Conservation (phyloP, 1,140 invertebrate genomes). For the Scaptomyza hsui region DNA sequence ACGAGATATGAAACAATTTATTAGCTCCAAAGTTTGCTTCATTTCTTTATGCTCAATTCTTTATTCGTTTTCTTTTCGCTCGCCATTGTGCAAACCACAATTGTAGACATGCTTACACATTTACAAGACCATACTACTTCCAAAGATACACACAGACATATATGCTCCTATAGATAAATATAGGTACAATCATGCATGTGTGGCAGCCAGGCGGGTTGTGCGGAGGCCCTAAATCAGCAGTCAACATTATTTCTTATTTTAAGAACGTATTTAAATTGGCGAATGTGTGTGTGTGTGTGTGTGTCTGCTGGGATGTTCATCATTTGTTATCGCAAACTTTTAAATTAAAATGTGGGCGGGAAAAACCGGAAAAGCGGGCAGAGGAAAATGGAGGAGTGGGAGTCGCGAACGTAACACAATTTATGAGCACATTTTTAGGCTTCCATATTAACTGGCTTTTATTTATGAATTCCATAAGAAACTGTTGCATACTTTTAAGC, state of each 20-base stretch:
- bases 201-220: background rate
- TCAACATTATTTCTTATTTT: constrained; percentile 77
- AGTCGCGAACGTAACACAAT: constrained; percentile 30
- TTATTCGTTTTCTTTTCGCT: constrained; percentile 46
- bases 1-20: constrained; percentile 78
- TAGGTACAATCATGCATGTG: constrained; percentile 11
- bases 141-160: constrained; percentile 14
- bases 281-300: constrained; percentile 7
- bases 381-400: constrained; percentile 5
- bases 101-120: constrained; percentile 12
- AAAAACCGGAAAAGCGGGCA: constrained; percentile 1
- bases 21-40: constrained; percentile 75
- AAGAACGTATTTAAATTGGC: constrained; percentile 51
- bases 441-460: constrained; percentile 61
- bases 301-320: constrained; percentile 59
- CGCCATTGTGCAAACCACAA: constrained; percentile 56
- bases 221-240: constrained; percentile 70
- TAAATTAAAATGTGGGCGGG: constrained; percentile 68
- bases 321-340: constrained; percentile 82
- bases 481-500: constrained; percentile 45
- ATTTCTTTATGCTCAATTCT: constrained; percentile 48
- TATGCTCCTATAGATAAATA: constrained; percentile 31
- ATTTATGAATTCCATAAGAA: constrained; percentile 69
- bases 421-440: constrained; percentile 69
- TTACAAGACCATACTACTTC: constrained; percentile 3